A percentile compares a stretch with the other conserved stretches of the same genome.
Evolutionary conservation across 2,797 vertebrate species (phyloP).

Genomic region (Sylvilagus floridanus): DNA sequence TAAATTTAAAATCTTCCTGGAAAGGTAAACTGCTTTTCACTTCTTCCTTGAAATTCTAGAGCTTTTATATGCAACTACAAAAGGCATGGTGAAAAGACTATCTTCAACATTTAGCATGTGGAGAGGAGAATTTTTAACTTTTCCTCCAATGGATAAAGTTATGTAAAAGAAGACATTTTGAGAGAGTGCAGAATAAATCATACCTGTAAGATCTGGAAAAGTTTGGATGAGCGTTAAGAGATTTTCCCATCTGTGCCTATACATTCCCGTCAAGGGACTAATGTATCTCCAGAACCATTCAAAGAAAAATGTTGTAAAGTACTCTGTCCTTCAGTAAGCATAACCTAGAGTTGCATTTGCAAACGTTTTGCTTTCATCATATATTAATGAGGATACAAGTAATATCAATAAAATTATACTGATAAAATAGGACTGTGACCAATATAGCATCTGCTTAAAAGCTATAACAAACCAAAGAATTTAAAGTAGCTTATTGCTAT

Average conservation of each 20-base stretch:
- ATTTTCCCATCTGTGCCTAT: slow-evolving; percentile 95
- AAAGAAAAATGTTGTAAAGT: slow-evolving; percentile 91
- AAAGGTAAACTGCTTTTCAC: slow-evolving; percentile 87
- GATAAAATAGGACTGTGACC: slow-evolving; percentile 46
- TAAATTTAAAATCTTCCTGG: slow-evolving; percentile 82
- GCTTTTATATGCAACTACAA: slow-evolving; percentile 85
- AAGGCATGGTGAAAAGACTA: slow-evolving; percentile 80
- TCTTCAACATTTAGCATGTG: slow-evolving; percentile 80
- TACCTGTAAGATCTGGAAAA: slow-evolving; percentile 93
- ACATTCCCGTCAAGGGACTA: slow-evolving; percentile 93
- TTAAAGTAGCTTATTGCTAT: not conserved
- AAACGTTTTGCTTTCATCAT: slow-evolving; percentile 37
- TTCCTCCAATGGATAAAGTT: slow-evolving; percentile 86
- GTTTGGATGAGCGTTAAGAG: slow-evolving; percentile 90
- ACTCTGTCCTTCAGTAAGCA: slow-evolving; percentile 80
- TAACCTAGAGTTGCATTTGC: slow-evolving; percentile 48
- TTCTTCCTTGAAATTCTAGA: slow-evolving; percentile 84
- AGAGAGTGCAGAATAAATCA: slow-evolving; percentile 93
- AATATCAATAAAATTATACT: slow-evolving; percentile 40
- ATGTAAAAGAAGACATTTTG: slow-evolving; percentile 91
- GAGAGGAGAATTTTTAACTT: slow-evolving; percentile 82
- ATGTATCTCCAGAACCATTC: slow-evolving; percentile 91
- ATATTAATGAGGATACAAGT: slow-evolving; percentile 28
- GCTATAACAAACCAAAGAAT: slow-evolving; percentile 44
- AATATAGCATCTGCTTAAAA: slow-evolving; percentile 8